Percentiles rank a stretch among this genome's conserved stretches.
These are phyloP conservation scores for Aphelenchoides avenae DNA, from an alignment of 1,140 invertebrate genomes.

Conservation along the genomic window DNA sequence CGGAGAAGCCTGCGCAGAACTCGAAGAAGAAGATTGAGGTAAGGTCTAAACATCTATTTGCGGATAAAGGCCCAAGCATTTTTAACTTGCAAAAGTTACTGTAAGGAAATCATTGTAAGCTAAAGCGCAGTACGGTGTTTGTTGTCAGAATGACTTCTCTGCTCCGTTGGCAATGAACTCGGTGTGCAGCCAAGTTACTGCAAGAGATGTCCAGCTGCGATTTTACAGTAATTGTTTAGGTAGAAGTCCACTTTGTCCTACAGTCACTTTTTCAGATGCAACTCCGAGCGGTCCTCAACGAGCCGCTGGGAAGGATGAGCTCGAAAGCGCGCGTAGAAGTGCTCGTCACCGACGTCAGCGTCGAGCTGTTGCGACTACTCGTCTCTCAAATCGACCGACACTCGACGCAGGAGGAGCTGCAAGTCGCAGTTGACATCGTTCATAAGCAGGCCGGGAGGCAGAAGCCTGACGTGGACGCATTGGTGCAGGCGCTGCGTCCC, in stretches of 20 bases:
- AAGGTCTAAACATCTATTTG: neutral
- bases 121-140: too few relatives aligned
- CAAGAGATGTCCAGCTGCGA: too few relatives aligned
- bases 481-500: neutral
- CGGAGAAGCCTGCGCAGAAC: constrained; percentile 13
- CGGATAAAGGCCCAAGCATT: neutral
- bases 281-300: constrained; percentile 4
- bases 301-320: constrained; percentile 5
- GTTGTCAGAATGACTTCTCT: too few relatives aligned
- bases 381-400: neutral
- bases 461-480: neutral
- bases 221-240: too few relatives aligned
- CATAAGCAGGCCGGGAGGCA: constrained; percentile 10
- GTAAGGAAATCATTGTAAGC: too few relatives aligned
- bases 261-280: too few relatives aligned
- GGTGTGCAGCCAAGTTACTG: too few relatives aligned
- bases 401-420: neutral
- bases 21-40: constrained; percentile 20
- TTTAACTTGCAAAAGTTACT: neutral
- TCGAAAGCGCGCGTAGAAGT: constrained; percentile 14
- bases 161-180: too few relatives aligned
- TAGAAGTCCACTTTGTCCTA: constrained; percentile 5
- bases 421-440: neutral
- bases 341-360: constrained; percentile 11
- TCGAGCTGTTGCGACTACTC: constrained; percentile 5